A percentile compares a stretch with the other conserved stretches of the same genome.
These are phyloP conservation scores for Coregonus clupeaformis DNA, from an alignment of 2,113 vertebrate genomes.

Conservation along the genomic window DNA sequence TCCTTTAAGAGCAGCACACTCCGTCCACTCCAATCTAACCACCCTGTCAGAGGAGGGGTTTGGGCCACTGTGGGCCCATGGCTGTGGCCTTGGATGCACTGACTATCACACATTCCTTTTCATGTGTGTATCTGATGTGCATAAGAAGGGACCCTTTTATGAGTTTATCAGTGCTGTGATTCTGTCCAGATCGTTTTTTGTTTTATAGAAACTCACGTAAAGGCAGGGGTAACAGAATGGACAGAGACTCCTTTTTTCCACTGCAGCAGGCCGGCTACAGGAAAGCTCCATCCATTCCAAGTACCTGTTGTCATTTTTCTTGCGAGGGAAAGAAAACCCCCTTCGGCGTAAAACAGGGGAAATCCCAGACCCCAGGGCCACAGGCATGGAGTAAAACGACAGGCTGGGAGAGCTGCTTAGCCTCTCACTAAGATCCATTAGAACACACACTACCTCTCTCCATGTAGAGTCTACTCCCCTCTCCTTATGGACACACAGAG, in stretches of 20 bases:
- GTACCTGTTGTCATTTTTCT: slow-evolving; percentile 8
- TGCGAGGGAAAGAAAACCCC: not conserved
- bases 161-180: slow-evolving; percentile 6
- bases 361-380: not conserved
- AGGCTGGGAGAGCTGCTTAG: not conserved
- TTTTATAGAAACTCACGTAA: not conserved
- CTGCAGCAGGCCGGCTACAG: not conserved
- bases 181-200: slow-evolving; percentile 1
- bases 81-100: not conserved
- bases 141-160: not conserved
- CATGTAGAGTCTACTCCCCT: not conserved
- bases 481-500: not conserved
- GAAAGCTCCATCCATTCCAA: slow-evolving; percentile 4
- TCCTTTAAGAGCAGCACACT: not conserved
- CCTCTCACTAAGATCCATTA: not conserved
- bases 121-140: not conserved
- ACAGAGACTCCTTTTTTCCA: slow-evolving; percentile 1
- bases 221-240: not conserved
- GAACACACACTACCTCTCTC: not conserved
- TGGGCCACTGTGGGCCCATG: no score
- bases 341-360: not conserved
- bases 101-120: slow-evolving; percentile 5
- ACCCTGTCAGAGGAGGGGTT: not conserved
- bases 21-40: not conserved
- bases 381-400: not conserved